These are phyloP conservation scores for Apostichopus californicus DNA, from an alignment of 35 echinoderm and acorn worm genomes.

Conservation along the genomic window DNA sequence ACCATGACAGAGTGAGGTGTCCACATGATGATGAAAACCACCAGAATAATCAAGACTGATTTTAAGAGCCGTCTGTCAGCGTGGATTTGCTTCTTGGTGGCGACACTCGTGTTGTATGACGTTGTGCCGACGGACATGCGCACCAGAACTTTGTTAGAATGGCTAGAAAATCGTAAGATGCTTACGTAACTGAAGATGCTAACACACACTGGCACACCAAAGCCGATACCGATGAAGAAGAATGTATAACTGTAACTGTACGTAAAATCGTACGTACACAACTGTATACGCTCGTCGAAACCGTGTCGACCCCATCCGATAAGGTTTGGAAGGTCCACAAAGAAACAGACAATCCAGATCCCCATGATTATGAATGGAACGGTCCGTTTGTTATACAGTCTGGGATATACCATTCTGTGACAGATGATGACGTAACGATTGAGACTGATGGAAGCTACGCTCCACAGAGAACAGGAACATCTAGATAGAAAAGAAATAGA, in stretches of 20 bases:
- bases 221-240: constrained; percentile 50
- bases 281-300: constrained; percentile 59
- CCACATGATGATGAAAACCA: constrained; percentile 86
- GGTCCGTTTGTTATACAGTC: constrained; percentile 62
- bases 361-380: constrained; percentile 57
- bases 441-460: constrained; percentile 64
- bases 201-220: constrained; percentile 12
- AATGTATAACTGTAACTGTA: constrained; percentile 65
- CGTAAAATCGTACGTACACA: constrained; percentile 70
- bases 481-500: constrained; percentile 19
- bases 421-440: constrained; percentile 84
- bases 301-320: constrained; percentile 65
- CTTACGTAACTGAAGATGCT: constrained; percentile 9
- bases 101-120: constrained; percentile 12
- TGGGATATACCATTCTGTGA: constrained; percentile 55
- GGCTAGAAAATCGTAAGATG: neutral
- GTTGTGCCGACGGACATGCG: constrained; percentile 5
- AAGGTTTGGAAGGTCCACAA: constrained; percentile 63
- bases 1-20: constrained; percentile 74
- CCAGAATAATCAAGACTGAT: constrained; percentile 70
- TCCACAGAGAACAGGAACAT: constrained; percentile 82
- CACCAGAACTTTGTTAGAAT: constrained; percentile 4
- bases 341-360: constrained; percentile 69
- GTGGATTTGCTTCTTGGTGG: neutral
- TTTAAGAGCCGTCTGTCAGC: constrained; percentile 67